Conservation (phyloP, 2,797 vertebrate species). For the Vultur gryphus region DNA sequence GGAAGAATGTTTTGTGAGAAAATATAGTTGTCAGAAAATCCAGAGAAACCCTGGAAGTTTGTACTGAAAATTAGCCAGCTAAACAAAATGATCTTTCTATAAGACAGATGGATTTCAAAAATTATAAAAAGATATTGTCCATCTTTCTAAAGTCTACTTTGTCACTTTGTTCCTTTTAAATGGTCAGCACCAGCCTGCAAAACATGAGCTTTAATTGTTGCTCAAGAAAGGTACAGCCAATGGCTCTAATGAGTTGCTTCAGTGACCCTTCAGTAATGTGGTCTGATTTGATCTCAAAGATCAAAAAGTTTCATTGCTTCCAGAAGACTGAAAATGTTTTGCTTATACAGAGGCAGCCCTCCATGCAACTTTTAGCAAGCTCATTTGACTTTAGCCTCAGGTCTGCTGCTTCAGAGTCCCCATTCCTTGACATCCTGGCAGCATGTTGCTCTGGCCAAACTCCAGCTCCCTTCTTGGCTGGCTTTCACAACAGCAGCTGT, state of each 20-base stretch:
- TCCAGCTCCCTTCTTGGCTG: not conserved
- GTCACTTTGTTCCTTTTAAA: not conserved
- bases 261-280: slow-evolving; percentile 35
- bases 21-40: not conserved
- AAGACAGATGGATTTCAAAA: not conserved
- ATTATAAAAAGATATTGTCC: not conserved
- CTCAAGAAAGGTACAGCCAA: not conserved
- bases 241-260: not conserved
- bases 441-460: not conserved
- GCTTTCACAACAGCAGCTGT: not conserved
- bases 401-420: not conserved
- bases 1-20: not conserved
- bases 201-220: not conserved
- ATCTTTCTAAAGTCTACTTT: not conserved
- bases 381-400: not conserved
- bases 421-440: not conserved
- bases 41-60: not conserved
- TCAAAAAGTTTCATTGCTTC: slow-evolving; percentile 23
- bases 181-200: not conserved
- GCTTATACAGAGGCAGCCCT: not conserved
- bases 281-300: slow-evolving; percentile 13
- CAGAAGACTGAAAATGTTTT: slow-evolving; percentile 1
- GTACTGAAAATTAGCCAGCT: not conserved
- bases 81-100: not conserved
- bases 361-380: not conserved